Conservation (phyloP, 2,888 invertebrate species). For the Spodoptera littoralis region DNA sequence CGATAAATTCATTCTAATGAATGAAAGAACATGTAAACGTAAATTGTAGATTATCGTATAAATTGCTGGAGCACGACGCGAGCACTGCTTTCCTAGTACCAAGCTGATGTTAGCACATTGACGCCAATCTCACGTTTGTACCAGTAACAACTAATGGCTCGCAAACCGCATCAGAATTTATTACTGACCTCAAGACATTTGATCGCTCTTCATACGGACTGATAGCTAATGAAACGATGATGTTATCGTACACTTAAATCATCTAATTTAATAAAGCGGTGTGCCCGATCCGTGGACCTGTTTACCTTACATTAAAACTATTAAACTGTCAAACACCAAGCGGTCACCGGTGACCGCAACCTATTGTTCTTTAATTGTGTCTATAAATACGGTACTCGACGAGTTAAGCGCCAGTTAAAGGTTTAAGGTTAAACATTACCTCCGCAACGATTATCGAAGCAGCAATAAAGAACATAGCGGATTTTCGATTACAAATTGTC, state of each 20-base stretch:
- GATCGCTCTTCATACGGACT: slow-evolving; percentile 62
- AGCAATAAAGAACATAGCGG: slow-evolving; percentile 65
- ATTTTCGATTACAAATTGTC: slow-evolving; percentile 56
- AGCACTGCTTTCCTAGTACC: slow-evolving; percentile 28
- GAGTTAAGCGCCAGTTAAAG: slow-evolving; percentile 61
- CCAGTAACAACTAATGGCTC: slow-evolving; percentile 53
- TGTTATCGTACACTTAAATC: slow-evolving; percentile 62
- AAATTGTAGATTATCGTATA: slow-evolving; percentile 38
- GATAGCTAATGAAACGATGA: slow-evolving; percentile 63
- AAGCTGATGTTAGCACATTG: slow-evolving; percentile 26
- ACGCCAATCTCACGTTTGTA: slow-evolving; percentile 43
- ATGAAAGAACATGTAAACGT: slow-evolving; percentile 38
- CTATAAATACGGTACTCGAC: too few relatives aligned
- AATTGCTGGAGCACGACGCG: slow-evolving; percentile 34
- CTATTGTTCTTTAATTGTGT: too few relatives aligned
- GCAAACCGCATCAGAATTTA: slow-evolving; percentile 59
- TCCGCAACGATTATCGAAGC: slow-evolving; percentile 60
- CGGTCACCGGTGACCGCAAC: too few relatives aligned
- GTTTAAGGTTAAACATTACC: slow-evolving; percentile 70
- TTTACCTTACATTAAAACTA: slow-evolving; percentile 59
- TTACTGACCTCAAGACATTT: slow-evolving; percentile 63
- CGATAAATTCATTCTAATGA: slow-evolving; percentile 16
- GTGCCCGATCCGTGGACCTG: slow-evolving; percentile 60
- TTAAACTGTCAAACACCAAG: too few relatives aligned
- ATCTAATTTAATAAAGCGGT: slow-evolving; percentile 69